phyloP scores from a whole-genome alignment of 2,797 vertebrate genomes.

The Anabacerthia variegaticeps region DNA sequence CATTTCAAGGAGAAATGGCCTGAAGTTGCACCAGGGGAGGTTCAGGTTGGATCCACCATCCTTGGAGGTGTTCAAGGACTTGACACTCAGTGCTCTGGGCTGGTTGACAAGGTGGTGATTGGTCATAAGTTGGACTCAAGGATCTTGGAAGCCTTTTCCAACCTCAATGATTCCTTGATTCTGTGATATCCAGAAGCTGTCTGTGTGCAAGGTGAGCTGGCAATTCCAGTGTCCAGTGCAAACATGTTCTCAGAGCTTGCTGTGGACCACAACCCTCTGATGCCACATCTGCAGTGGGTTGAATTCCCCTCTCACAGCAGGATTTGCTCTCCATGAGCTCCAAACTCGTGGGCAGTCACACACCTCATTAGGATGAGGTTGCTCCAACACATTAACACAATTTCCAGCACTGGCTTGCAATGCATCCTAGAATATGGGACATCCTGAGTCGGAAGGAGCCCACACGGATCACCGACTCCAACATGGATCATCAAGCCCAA shows the following conservation, averaged over 20 bases:
- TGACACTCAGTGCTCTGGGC: not conserved
- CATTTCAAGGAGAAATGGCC: not conserved
- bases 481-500: not conserved
- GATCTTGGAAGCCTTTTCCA: not conserved
- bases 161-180: not conserved
- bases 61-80: not conserved
- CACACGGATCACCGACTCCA: not conserved
- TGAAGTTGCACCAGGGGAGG: not conserved
- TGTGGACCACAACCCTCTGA: not conserved
- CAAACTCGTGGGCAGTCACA: not conserved
- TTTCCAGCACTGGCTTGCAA: not conserved
- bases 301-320: not conserved
- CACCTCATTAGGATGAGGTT: not conserved
- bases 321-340: not conserved
- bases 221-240: not conserved
- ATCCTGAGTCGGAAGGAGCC: not conserved
- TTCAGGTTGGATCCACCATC: not conserved
- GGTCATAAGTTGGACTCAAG: not conserved
- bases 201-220: rapidly evolving
- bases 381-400: not conserved
- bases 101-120: not conserved
- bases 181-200: not conserved
- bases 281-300: not conserved
- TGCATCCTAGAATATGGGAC: not conserved
- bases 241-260: rapidly evolving